These are phyloP conservation scores for Rhynchomys soricoides DNA, from an alignment of 2,113 vertebrate genomes.

Conservation along the genomic window DNA sequence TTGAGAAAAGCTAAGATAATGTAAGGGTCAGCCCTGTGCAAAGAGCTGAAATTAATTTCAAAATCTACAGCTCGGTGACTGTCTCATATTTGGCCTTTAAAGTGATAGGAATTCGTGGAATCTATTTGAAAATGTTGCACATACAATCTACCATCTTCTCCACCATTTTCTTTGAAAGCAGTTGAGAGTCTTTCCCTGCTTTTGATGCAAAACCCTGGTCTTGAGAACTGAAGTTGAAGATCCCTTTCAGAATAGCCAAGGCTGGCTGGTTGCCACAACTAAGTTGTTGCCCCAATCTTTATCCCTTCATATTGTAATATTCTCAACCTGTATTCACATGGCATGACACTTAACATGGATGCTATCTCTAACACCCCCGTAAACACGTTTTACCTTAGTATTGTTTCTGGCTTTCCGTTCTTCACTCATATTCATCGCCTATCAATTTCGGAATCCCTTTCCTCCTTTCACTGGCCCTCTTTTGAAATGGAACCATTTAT, in stretches of 20 bases:
- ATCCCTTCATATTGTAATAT: not conserved
- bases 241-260: not conserved
- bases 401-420: not conserved
- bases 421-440: not conserved
- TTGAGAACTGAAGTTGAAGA: not conserved
- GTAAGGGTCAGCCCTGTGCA: not conserved
- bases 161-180: not conserved
- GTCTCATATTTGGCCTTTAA: slow-evolving; percentile 50
- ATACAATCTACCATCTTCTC: not conserved
- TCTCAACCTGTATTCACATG: not conserved
- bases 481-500: not conserved
- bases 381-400: not conserved
- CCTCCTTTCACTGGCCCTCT: not conserved
- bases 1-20: not conserved
- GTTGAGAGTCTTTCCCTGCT: not conserved
- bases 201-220: not conserved
- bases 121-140: not conserved
- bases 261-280: not conserved
- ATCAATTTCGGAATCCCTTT: not conserved
- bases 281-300: not conserved
- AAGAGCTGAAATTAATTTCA: not conserved
- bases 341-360: not conserved
- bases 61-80: not conserved
- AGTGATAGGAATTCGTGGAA: not conserved
- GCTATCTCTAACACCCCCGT: not conserved